Conservation (phyloP, 2,888 invertebrate genomes). For the Agrochola lota region DNA sequence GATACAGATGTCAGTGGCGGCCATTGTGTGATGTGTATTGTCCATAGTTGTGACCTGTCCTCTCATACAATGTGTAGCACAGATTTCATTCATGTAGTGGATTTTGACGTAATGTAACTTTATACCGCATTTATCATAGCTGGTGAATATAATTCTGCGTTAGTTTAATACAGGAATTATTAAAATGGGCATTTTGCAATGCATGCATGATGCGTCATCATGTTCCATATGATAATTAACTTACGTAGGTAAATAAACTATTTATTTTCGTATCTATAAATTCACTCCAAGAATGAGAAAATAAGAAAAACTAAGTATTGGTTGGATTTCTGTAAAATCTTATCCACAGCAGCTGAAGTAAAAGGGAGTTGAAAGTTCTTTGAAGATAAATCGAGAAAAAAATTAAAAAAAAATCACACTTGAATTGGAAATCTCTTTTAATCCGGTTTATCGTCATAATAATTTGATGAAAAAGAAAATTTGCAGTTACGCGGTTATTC, state of each 20-base stretch:
- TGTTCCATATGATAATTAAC: neutral
- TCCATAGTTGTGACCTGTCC: conserved; percentile 57
- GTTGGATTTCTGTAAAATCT: neutral
- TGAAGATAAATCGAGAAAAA: neutral
- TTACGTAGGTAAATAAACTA: too few relatives aligned
- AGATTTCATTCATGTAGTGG: conserved; percentile 51
- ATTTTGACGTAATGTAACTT: conserved; percentile 23
- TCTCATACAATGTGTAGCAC: conserved; percentile 20
- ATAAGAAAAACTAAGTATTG: neutral
- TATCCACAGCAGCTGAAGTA: neutral
- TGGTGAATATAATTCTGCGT: conserved; percentile 6
- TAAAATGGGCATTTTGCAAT: neutral
- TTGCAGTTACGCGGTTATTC: neutral
- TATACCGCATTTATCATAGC: neutral
- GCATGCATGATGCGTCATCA: neutral
- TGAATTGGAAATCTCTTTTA: neutral
- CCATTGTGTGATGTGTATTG: conserved; percentile 57
- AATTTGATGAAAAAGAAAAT: neutral
- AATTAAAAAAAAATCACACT: neutral
- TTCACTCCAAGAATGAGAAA: neutral
- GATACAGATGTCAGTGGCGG: conserved; percentile 71
- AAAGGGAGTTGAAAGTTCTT: neutral
- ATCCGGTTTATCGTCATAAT: neutral
- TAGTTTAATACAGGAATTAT: conserved; percentile 6
- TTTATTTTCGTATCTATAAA: neutral